These are phyloP conservation scores for Trissolcus brochymenae DNA, from an alignment of 2,888 invertebrate genomes.

Conservation along the genomic window DNA sequence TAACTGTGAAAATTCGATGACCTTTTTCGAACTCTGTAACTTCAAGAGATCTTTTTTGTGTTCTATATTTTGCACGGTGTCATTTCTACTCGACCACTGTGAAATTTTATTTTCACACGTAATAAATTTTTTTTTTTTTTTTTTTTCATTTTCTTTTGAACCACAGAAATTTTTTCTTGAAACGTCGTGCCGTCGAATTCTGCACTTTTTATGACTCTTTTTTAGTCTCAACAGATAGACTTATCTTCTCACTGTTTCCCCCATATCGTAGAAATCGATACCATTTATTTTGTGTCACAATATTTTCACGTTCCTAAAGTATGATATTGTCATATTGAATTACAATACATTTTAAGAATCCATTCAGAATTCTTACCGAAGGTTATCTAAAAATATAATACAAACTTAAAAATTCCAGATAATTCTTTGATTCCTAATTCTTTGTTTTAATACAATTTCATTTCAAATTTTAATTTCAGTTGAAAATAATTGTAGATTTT, in stretches of 20 bases:
- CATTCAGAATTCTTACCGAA: neutral
- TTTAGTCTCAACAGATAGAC: slow-evolving; percentile 42
- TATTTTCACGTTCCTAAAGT: slow-evolving; percentile 36
- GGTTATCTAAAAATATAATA: neutral
- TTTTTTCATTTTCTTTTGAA: slow-evolving; percentile 23
- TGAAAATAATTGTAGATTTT: too few species aligned
- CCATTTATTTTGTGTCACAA: slow-evolving; percentile 47
- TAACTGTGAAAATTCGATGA: too few species aligned
- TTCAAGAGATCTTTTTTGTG: slow-evolving; percentile 39
- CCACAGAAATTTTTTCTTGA: slow-evolving; percentile 35
- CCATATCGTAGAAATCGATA: slow-evolving; percentile 40
- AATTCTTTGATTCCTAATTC: too few species aligned
- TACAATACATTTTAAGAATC: slow-evolving; percentile 6
- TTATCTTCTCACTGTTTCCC: slow-evolving; percentile 46
- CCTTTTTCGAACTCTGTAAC: neutral
- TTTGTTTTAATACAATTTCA: too few species aligned
- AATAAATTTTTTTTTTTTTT: slow-evolving; percentile 52
- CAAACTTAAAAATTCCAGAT: neutral
- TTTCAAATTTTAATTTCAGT: too few species aligned
- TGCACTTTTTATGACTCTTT: slow-evolving; percentile 42
- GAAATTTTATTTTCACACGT: slow-evolving; percentile 71
- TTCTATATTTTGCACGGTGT: slow-evolving; percentile 55
- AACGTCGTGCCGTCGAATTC: slow-evolving; percentile 38
- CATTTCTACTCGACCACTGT: slow-evolving; percentile 68
- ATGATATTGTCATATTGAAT: slow-evolving; percentile 18